Percentiles rank a stretch among this genome's conserved stretches.
These are phyloP conservation scores for Acrocephalus arundinaceus DNA, from an alignment of 2,113 vertebrate species.

Conservation along the genomic window DNA sequence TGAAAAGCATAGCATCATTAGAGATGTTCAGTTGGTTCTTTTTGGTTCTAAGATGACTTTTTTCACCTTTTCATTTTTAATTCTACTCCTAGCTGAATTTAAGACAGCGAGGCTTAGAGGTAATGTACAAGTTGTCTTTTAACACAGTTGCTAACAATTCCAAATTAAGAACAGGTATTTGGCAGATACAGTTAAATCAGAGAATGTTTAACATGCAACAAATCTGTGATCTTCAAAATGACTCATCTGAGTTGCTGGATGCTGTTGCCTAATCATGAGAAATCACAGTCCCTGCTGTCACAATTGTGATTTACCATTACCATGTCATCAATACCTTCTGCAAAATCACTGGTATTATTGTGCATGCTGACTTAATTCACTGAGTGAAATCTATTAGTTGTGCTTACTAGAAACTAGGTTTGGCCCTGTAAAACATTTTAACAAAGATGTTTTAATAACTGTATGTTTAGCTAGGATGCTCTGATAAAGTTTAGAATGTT, in stretches of 20 bases:
- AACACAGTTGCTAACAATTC: not conserved
- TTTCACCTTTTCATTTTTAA: not conserved
- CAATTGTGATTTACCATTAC: not conserved
- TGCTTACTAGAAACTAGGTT: not conserved
- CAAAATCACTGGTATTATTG: not conserved
- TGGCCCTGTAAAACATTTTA: not conserved
- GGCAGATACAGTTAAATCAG: not conserved
- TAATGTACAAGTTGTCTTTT: not conserved
- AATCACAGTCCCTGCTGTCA: not conserved
- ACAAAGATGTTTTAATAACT: not conserved
- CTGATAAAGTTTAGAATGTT: not conserved
- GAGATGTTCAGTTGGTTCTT: not conserved
- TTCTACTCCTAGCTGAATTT: not conserved
- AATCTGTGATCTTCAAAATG: not conserved
- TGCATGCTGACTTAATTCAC: not conserved
- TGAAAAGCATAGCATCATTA: rapidly evolving
- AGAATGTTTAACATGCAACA: not conserved
- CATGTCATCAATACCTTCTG: not conserved
- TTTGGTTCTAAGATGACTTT: not conserved
- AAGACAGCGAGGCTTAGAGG: not conserved
- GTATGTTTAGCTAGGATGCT: not conserved
- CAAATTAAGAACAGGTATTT: not conserved
- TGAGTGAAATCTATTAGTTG: not conserved
- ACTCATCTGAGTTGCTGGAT: not conserved
- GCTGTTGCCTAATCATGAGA: not conserved